These are phyloP conservation scores for Calosoma granatense DNA, from an alignment of 1,140 invertebrate genomes.

Conservation along the genomic window DNA sequence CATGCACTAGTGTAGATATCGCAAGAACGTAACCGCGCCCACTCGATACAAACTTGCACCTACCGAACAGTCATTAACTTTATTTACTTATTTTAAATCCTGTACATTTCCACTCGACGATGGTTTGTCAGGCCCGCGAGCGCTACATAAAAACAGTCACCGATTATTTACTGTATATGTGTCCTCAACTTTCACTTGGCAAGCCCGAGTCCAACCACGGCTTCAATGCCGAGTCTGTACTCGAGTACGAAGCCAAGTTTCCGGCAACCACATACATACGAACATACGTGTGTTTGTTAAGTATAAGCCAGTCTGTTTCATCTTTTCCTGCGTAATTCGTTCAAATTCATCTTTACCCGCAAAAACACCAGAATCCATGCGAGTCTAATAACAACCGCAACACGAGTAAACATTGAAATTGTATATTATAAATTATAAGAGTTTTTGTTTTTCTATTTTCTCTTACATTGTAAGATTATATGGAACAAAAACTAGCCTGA, in stretches of 20 bases:
- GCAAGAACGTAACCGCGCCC: too few species aligned
- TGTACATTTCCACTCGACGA: conserved; percentile 2
- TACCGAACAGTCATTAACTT: neutral
- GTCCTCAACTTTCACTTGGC: conserved; percentile 4
- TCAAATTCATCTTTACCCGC: neutral
- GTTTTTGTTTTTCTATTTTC: too few species aligned
- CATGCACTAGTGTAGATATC: too few species aligned
- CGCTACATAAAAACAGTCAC: conserved; percentile 4
- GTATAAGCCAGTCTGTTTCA: neutral
- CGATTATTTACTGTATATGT: neutral
- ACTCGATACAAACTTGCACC: conserved; percentile 1
- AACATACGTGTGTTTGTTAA: neutral
- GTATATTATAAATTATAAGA: too few species aligned
- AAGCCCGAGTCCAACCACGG: neutral
- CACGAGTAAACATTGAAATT: too few species aligned
- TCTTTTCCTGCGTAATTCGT: neutral
- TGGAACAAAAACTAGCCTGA: too few species aligned
- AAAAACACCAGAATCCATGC: neutral
- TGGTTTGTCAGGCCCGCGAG: neutral
- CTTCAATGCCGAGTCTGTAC: neutral
- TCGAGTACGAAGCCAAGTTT: neutral
- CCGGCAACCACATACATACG: neutral
- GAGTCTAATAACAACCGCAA: too few species aligned
- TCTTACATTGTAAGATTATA: too few species aligned
- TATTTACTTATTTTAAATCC: conserved; percentile 2